Evolutionary conservation across 2,113 vertebrate species (phyloP).

Genomic region (Epinephelus moara): DNA sequence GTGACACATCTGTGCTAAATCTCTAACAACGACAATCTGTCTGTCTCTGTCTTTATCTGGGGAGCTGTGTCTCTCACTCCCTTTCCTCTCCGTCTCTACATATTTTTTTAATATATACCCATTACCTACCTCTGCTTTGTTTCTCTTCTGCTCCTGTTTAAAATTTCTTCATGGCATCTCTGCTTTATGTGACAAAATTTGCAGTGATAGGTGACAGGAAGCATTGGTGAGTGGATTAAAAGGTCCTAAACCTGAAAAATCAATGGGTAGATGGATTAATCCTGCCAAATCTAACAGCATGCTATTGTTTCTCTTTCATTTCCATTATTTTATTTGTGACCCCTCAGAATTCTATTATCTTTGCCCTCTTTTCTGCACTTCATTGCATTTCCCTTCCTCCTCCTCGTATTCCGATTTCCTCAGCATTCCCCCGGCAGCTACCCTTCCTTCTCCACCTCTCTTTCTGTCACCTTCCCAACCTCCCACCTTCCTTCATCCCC

Average conservation of each 20-base stretch:
- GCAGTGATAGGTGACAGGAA: constrained; percentile 26
- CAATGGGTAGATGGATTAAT: constrained; percentile 6
- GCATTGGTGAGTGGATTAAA: constrained; percentile 29
- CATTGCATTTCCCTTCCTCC: constrained; percentile 19
- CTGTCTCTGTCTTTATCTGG: constrained; percentile 54
- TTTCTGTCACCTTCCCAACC: constrained; percentile 42
- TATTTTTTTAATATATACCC: constrained; percentile 3
- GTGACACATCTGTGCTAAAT: constrained; percentile 83
- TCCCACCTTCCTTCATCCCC: background rate
- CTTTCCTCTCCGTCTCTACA: background rate
- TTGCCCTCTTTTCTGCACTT: constrained; percentile 18
- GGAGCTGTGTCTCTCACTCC: constrained; percentile 52
- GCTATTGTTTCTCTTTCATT: constrained; percentile 18
- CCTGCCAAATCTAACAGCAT: background rate
- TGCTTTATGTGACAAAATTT: constrained; percentile 44
- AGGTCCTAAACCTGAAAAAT: constrained; percentile 5
- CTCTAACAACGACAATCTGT: constrained; percentile 74
- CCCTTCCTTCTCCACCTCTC: background rate
- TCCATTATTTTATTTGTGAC: constrained; percentile 26
- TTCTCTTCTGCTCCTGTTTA: constrained; percentile 14
- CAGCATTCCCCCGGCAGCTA: constrained; percentile 18
- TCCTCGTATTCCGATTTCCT: constrained; percentile 5
- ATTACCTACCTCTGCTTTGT: constrained; percentile 2
- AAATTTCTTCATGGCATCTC: background rate
- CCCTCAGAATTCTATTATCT: constrained; percentile 38